Base-by-base conservation (phyloP, 2,797 vertebrate species). In the Melanotaenia boesemani region DNA sequence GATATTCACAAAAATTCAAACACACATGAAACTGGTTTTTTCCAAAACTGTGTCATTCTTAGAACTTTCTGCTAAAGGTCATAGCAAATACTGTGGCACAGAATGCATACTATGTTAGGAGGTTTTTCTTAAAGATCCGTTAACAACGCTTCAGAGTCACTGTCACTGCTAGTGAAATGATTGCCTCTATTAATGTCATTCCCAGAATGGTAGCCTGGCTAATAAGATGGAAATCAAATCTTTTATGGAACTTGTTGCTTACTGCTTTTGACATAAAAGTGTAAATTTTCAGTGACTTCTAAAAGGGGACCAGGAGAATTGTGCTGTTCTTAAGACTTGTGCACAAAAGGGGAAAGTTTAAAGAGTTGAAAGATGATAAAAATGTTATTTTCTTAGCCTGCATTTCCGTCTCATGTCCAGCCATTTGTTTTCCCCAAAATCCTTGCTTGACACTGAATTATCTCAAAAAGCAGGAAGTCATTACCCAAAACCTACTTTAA, bases 401-500 rank as follows among this genome's bases (percentile, higher is more conserved):
- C 84, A 86, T 89, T 90, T 88, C 83, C 89, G 85, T 81, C 88
- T 87, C 72, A 83, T 26, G 48, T 67, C 39, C 59, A 72, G 44
- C 66, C 73, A 32, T 36, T 67, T 75, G 58, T 86, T 71, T 78
- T 85, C 74, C 70, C 30, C 68, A 76, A 86, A 92, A 88, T 88
- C 88, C 84, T 91, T 80, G 74, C 82, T 88, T 85, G 86, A 83
- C 74, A 48, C 72, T 79, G 69, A 83, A 84, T 81, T 79, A 83
- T 91, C 65, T 86, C 70, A 83, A 84, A 83, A 88, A 83, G 82
- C 91, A 91, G 91, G 91, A 94, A 94, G 90, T 89, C 77, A 34
- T 70, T 63, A 80, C 89, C 88, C 92, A 93, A 91, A 90, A 88
- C 76, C 55, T 85, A 95, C 93, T 94, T 94, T 94, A 90, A 89